Evolutionary conservation across 2,113 vertebrate genomes (phyloP).

Genomic region (Romanogobio albipinnatus): DNA sequence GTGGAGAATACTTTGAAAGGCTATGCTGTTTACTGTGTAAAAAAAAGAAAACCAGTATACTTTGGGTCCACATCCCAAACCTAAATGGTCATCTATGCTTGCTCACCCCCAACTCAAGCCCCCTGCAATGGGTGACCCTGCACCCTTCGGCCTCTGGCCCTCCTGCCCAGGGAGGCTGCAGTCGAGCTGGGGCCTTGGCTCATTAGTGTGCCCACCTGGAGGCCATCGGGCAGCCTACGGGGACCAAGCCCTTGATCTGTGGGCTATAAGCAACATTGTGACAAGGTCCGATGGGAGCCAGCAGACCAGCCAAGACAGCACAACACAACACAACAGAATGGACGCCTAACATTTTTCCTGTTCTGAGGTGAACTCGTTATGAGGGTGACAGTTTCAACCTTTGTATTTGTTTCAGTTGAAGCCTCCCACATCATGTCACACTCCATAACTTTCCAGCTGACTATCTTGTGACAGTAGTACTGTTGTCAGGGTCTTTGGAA

Average conservation of each 20-base stretch:
- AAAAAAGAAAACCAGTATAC: neutral
- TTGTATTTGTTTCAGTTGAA: conserved; percentile 9
- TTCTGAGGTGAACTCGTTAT: conserved; percentile 29
- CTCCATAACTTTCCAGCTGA: neutral
- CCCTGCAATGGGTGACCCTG: conserved; percentile 70
- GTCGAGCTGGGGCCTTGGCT: conserved; percentile 74
- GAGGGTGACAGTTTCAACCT: neutral
- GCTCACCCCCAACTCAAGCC: conserved; percentile 64
- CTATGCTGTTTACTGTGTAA: no score
- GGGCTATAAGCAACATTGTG: conserved; percentile 75
- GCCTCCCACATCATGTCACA: neutral
- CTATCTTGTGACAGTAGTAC: neutral
- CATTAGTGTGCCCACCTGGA: conserved; percentile 88
- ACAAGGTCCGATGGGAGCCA: conserved; percentile 67
- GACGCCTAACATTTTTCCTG: conserved; percentile 35
- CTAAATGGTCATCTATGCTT: conserved; percentile 44
- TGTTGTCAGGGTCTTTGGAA: neutral
- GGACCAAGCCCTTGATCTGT: conserved; percentile 81
- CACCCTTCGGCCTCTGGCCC: conserved; percentile 64
- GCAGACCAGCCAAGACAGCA: conserved; percentile 46
- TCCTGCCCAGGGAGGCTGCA: conserved; percentile 73
- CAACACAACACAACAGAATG: conserved; percentile 19
- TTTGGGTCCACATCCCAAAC: neutral
- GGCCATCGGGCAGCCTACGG: conserved; percentile 72
- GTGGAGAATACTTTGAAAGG: no score